A percentile compares a stretch with the other conserved stretches of the same genome.
Conservation (phyloP, 2,113 vertebrate species). For the Rhadina sibilatrix region DNA sequence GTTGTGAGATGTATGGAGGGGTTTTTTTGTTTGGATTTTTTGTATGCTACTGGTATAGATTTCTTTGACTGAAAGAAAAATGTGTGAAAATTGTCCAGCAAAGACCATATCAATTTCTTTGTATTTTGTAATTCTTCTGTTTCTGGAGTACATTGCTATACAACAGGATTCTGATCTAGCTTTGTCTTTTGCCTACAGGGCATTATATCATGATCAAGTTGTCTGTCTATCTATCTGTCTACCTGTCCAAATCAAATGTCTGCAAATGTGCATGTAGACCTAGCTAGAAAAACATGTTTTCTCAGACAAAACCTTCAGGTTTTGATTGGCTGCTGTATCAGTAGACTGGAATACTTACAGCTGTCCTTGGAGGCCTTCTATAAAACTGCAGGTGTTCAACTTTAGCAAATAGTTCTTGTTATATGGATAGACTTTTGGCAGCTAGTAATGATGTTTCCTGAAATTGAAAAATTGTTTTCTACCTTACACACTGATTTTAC, state of each 20-base stretch:
- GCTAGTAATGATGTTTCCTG: constrained; percentile 81
- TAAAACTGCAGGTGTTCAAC: constrained; percentile 84
- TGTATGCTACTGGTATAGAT: background rate
- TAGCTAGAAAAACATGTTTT: constrained; percentile 41
- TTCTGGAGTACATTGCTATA: background rate
- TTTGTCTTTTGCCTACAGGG: background rate
- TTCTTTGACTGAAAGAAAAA: background rate
- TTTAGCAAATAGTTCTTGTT: constrained; percentile 82
- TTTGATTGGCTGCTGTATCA: constrained; percentile 78
- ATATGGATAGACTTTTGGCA: constrained; percentile 78
- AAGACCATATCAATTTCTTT: background rate
- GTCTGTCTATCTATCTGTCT: background rate
- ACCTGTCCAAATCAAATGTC: background rate
- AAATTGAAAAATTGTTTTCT: constrained; percentile 83
- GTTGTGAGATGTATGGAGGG: background rate
- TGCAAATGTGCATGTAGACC: background rate
- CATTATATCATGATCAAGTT: background rate
- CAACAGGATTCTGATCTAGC: background rate
- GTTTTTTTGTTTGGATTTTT: background rate
- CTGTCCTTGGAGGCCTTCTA: constrained; percentile 76
- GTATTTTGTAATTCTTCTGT: background rate
- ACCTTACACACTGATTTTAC: constrained; percentile 78
- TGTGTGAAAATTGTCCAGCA: background rate
- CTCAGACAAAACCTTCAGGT: constrained; percentile 37
- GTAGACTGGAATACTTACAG: constrained; percentile 72